These are phyloP conservation scores for Marmota monax DNA, from an alignment of 2,113 vertebrate genomes.

Conservation along the genomic window DNA sequence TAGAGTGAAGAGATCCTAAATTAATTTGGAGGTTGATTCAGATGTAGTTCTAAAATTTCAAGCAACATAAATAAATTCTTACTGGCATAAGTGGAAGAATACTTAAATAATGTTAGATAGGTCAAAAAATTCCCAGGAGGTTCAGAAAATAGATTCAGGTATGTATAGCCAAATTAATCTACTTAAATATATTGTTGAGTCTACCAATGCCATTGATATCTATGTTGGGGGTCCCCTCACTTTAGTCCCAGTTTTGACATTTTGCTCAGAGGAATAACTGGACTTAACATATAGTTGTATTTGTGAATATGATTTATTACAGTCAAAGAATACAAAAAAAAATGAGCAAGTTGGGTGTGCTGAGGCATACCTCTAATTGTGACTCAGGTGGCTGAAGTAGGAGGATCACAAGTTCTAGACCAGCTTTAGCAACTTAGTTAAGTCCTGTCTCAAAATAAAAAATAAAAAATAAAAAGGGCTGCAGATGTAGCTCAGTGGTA, in stretches of 20 bases:
- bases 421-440: too few species aligned
- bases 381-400: too few species aligned
- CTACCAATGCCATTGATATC: not conserved
- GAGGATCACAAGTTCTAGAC: too few species aligned
- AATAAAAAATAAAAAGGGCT: too few species aligned
- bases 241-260: not conserved
- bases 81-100: not conserved
- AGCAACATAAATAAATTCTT: not conserved
- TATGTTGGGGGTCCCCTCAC: not conserved
- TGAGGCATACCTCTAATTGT: too few species aligned
- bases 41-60: not conserved
- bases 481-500: too few species aligned
- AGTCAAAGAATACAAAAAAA: not conserved
- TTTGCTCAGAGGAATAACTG: not conserved
- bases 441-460: too few species aligned
- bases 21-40: not conserved
- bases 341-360: too few species aligned
- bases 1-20: not conserved
- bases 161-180: not conserved
- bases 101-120: not conserved
- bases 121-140: not conserved
- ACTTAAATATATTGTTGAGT: not conserved
- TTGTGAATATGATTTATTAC: not conserved
- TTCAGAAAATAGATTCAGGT: not conserved
- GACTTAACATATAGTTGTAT: not conserved